Evolutionary conservation across 2,113 vertebrate genomes (phyloP).

Genomic region (Delphinus delphis): DNA sequence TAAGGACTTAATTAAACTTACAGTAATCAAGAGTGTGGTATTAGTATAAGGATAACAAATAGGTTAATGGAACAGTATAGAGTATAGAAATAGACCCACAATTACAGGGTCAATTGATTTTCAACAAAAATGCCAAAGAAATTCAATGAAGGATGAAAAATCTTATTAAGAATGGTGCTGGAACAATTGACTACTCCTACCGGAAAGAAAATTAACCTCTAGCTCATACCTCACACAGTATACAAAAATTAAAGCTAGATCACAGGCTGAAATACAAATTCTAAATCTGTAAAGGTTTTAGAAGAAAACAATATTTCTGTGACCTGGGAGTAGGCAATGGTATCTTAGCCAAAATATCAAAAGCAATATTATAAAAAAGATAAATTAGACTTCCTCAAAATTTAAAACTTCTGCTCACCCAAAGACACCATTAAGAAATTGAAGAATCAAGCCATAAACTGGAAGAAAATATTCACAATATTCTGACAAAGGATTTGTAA

Average conservation of each 20-base stretch:
- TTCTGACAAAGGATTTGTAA: neutral
- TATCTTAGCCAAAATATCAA: neutral
- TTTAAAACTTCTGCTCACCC: neutral
- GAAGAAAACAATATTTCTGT: neutral
- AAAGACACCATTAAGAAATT: neutral
- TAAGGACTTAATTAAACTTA: constrained; percentile 20
- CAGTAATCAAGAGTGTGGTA: neutral
- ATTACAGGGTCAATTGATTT: neutral
- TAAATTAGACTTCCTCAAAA: neutral
- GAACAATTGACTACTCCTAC: neutral
- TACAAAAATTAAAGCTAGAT: neutral
- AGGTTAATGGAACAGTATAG: neutral
- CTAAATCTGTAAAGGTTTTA: neutral
- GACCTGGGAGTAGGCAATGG: neutral
- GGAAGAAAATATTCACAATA: neutral
- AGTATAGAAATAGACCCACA: neutral
- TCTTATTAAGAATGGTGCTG: neutral
- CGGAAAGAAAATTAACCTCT: neutral
- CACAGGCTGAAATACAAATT: neutral
- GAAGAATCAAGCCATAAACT: neutral
- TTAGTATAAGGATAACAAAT: neutral
- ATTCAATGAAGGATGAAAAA: neutral
- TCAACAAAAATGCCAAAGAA: neutral
- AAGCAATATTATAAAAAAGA: neutral
- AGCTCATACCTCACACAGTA: neutral